Base-by-base conservation (phyloP, 2,113 vertebrate species). In the Chloropsis cyanopogon region DNA sequence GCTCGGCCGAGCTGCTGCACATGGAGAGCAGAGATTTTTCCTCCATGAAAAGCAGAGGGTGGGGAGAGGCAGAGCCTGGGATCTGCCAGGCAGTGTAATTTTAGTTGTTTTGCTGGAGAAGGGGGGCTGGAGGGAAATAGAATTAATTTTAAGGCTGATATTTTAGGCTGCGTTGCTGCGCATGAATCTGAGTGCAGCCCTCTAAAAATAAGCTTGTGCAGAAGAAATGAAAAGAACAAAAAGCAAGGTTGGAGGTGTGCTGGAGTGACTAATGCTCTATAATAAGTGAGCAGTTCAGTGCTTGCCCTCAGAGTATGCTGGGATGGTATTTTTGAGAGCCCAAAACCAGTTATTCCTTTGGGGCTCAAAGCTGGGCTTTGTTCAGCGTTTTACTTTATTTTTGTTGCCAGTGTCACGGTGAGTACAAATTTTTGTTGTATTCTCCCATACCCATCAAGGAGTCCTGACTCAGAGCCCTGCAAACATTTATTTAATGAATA, bases 231-330 rank as follows among this genome's bases (percentile, higher is more conserved):
- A 93, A 96, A 95, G 79, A 77, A 93, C 77, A 90, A 97, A 83
- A 87, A 71, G 92, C 66, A 31, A 96, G 88, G 90, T 89, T 95
- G 96, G 96, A 97, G 95, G 97, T 95, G 91, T 95, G 95, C 92
- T 64, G 64, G 88, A 88, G 66, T 97, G 97, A 97, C 87, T 97
- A 96, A 96, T 56, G 56, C 63, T 78, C 84, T 86, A 60, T 39
- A 88, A 88, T 52, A 92, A 94, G 91, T 64, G 90, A 96, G 85
- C 76, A 94, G 82, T 26, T 92, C 39, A 52, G 59, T 25, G 66
- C 80, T 79, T 53, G 64, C 90, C 61, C 77, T 61, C 59, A 4
- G 33, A 19, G 11, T 41, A 7, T 4, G 12, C 10, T 44, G 44
- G 54, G 64, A 65, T 72, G 59, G 37, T 72, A 49, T 69, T 96